Conservation (phyloP, 2,113 vertebrate genomes). For the Entomyzon cyanotis region DNA sequence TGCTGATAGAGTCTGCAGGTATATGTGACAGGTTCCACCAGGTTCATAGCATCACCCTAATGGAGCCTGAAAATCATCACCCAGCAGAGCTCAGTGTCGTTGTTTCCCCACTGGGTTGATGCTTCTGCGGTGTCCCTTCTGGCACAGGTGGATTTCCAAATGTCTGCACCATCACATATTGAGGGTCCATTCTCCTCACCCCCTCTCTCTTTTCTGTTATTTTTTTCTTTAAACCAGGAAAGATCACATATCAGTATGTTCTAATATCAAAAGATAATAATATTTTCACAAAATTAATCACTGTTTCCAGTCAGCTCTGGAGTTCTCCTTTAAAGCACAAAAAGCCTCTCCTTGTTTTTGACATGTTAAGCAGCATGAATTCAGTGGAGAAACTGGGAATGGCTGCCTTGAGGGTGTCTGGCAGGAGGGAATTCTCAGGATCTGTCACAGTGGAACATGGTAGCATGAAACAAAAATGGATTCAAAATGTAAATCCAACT, state of each 20-base stretch:
- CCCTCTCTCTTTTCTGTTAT: background rate
- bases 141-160: background rate
- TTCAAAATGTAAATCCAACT: background rate
- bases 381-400: background rate
- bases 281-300: background rate
- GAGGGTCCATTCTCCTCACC: background rate
- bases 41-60: background rate
- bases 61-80: background rate
- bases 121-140: background rate
- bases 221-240: background rate
- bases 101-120: background rate
- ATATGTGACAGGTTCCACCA: background rate
- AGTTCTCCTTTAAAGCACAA: background rate
- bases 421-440: background rate
- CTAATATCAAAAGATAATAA: background rate
- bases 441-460: background rate
- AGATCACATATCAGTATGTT: background rate
- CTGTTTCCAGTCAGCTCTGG: background rate
- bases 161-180: background rate
- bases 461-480: background rate
- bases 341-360: background rate
- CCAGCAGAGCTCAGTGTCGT: rapidly evolving
- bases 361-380: background rate
- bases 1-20: background rate
- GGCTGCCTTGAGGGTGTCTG: rapidly evolving